Evolutionary conservation across 2,888 invertebrate species (phyloP).

Genomic region (Xestia xanthographa): DNA sequence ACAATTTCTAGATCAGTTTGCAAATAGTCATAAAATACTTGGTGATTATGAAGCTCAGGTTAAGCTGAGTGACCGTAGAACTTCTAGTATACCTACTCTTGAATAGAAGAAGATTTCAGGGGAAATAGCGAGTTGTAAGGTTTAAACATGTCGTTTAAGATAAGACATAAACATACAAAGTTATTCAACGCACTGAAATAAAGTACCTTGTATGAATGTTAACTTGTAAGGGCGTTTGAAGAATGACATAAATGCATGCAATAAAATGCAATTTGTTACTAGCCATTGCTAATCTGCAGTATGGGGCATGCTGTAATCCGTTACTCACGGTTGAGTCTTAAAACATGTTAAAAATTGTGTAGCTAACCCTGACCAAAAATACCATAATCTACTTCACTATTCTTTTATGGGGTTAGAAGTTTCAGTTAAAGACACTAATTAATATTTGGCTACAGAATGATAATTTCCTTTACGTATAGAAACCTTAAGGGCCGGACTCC

Average conservation of each 20-base stretch:
- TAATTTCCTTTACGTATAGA: neutral
- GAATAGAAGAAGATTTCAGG: neutral
- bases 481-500: neutral
- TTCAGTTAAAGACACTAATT: neutral
- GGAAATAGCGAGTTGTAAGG: neutral
- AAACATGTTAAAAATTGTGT: neutral
- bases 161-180: constrained; percentile 10
- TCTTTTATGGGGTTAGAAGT: neutral
- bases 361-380: neutral
- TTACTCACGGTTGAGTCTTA: constrained; percentile 11
- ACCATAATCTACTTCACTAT: constrained; percentile 2
- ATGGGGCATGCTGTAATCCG: neutral
- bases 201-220: constrained; percentile 16
- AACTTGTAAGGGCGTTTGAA: constrained; percentile 19
- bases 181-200: constrained; percentile 18
- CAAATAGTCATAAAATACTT: neutral
- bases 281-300: constrained; percentile 27
- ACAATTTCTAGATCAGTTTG: too few relatives aligned
- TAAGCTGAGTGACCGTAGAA: neutral
- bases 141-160: constrained; percentile 22
- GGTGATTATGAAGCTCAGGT: neutral
- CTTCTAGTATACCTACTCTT: neutral
- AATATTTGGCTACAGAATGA: too few relatives aligned
- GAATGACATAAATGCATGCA: constrained; percentile 21
- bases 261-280: constrained; percentile 14